Evolutionary conservation across 2,113 vertebrate genomes (phyloP).

Genomic region (Lathamus discolor): DNA sequence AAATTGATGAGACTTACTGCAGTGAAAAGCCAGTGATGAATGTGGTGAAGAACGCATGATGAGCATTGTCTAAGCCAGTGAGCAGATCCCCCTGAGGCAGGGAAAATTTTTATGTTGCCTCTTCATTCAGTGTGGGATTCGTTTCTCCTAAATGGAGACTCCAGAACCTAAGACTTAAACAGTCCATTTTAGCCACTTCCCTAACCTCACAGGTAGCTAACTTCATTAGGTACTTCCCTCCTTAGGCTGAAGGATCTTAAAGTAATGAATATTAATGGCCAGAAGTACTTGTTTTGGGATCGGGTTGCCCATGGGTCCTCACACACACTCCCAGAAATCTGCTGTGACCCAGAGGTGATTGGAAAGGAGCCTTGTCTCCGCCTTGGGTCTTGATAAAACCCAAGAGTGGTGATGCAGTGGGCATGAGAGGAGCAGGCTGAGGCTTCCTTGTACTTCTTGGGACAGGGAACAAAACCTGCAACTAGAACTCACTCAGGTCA

Average conservation of each 20-base stretch:
- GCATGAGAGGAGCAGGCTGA: neutral
- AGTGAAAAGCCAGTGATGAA: neutral
- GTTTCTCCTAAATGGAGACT: neutral
- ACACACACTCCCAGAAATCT: neutral
- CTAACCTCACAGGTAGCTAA: neutral
- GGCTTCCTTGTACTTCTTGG: neutral
- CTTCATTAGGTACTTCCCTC: neutral
- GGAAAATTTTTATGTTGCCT: neutral
- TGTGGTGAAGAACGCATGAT: neutral
- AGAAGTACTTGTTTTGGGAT: neutral
- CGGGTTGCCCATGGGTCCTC: neutral
- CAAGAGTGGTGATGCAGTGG: neutral
- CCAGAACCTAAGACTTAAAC: neutral
- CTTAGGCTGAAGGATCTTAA: neutral
- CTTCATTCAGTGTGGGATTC: neutral
- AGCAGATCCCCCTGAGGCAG: neutral
- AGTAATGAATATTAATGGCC: neutral
- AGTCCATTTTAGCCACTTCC: neutral
- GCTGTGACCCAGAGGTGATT: neutral
- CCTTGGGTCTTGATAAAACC: neutral
- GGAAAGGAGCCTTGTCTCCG: neutral
- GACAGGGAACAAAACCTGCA: neutral
- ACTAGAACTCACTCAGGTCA: neutral
- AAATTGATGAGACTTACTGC: neutral
- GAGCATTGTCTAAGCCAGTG: neutral